Base-by-base conservation (phyloP, 2,797 vertebrate genomes). In the Sebastes trivittatus region DNA sequence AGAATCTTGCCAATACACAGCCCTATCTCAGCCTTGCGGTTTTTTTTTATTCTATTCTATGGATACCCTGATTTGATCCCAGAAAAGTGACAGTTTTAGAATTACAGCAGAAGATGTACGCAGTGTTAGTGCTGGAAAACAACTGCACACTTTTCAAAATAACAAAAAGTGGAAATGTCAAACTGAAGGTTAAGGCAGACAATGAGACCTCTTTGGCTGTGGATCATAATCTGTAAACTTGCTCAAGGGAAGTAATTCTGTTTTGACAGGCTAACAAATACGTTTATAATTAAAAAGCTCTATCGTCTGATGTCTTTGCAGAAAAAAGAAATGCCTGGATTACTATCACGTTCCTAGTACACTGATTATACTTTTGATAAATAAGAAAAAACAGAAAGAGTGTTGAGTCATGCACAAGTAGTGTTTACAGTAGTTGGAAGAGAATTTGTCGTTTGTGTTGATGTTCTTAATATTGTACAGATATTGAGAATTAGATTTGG, bases 211-310 rank as follows among this genome's bases (percentile, higher is more conserved):
- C 5, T 65, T 61, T 56, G 66, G 14, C 67, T 11, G 3, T 42
- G 8, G 16, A 56, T 71, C 11, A 34, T 14, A 34, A 8, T 27
- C 66, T 70, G 54, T 67, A 23, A 52, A 54, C 22, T 18, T 22
- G 4, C 38, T 9, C 11, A 32, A 25, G 65, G 10, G 30, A 75
- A 32, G 25, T 66, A 46, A 66, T 65, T 7, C 6, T 63, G 60
- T 27, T 66, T 84, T 58, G 49, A 75, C 79, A 78, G 36, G 9
- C 34, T 42, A 38, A 77, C 49, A 68, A 71, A 78, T 52, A 38
- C 5, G 11, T 69, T 52, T 34, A 23, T 6, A 52, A 75, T 60
- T 52, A 20, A 75, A 66, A 69, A 29, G 2, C 14, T 5, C 16
- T 34, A 8, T 68, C 7, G 3, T 27, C 52, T 11, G 14, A 42